Evolutionary conservation across 64 coral and sea anemone species (phyloP).

Genomic region (Acropora tenuis): DNA sequence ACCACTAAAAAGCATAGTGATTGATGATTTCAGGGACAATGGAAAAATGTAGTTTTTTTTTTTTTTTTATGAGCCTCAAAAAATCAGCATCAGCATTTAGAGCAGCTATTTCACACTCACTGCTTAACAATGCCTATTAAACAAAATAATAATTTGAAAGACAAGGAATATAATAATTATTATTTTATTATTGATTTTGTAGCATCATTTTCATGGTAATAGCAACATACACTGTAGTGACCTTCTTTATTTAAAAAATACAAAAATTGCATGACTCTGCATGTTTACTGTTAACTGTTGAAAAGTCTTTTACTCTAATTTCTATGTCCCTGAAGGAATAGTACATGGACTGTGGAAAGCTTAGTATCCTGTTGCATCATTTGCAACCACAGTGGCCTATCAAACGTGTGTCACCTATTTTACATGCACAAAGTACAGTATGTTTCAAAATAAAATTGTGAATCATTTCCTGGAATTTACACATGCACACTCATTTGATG

Average conservation of each 20-base stretch:
- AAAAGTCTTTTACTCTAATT: neutral
- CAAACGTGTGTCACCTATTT: neutral
- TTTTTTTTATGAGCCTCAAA: conserved; percentile 20
- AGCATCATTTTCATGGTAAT: neutral
- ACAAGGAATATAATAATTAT: conserved; percentile 1
- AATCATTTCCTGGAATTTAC: neutral
- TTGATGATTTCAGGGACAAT: neutral
- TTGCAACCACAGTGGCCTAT: neutral
- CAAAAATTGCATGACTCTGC: conserved; percentile 5
- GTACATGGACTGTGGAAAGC: conserved; percentile 16
- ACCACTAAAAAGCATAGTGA: neutral
- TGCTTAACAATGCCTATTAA: conserved; percentile 11
- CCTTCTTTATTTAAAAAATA: conserved; percentile 2
- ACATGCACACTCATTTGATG: conserved; percentile 5
- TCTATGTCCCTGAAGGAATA: neutral
- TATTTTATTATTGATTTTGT: neutral
- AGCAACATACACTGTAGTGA: neutral
- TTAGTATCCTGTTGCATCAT: neutral
- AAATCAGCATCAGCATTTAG: conserved; percentile 18
- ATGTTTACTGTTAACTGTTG: neutral
- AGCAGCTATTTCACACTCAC: neutral
- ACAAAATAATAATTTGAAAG: neutral
- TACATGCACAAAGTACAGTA: neutral
- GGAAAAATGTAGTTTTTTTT: conserved; percentile 7
- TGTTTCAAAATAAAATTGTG: neutral